Conservation (phyloP, 2,797 vertebrate genomes). For the Borostomias antarcticus region DNA sequence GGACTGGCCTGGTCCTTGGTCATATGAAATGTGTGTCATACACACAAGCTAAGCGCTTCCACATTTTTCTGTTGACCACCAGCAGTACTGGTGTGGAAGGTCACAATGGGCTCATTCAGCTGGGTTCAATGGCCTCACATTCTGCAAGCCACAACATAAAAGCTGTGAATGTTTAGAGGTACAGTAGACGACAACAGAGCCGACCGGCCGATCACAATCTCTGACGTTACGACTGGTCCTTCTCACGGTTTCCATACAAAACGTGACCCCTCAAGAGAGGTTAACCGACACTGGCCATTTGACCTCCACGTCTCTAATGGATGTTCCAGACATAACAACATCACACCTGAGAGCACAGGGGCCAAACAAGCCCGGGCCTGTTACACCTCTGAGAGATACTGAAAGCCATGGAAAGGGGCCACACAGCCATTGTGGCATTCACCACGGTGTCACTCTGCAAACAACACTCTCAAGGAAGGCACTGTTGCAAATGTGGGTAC, state of each 20-base stretch:
- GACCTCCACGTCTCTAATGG: slow-evolving; percentile 43
- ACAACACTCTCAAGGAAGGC: slow-evolving; percentile 19
- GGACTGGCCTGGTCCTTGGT: slow-evolving; percentile 16
- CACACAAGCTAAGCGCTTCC: slow-evolving; percentile 28
- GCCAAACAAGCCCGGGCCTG: slow-evolving; percentile 61
- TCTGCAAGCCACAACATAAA: slow-evolving; percentile 7
- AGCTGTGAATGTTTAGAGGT: slow-evolving; percentile 18
- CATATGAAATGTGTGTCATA: slow-evolving; percentile 33
- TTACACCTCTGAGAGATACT: slow-evolving; percentile 20
- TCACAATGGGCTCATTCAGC: slow-evolving; percentile 36
- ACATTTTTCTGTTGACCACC: slow-evolving; percentile 37
- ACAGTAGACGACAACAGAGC: slow-evolving; percentile 52
- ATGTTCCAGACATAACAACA: slow-evolving; percentile 47
- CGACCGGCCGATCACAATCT: slow-evolving; percentile 28
- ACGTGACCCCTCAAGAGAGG: slow-evolving; percentile 15
- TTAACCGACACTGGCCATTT: slow-evolving; percentile 46
- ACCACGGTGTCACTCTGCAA: slow-evolving; percentile 31
- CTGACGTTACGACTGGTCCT: background rate
- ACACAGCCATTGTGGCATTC: background rate
- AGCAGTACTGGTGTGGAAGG: slow-evolving; percentile 18
- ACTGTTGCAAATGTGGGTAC: background rate
- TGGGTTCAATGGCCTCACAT: slow-evolving; percentile 35
- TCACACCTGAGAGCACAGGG: slow-evolving; percentile 45
- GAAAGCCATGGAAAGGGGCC: slow-evolving; percentile 15
- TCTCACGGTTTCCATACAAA: slow-evolving; percentile 37